Conservation (phyloP, 2,113 vertebrate genomes). For the Chitala chitala region DNA sequence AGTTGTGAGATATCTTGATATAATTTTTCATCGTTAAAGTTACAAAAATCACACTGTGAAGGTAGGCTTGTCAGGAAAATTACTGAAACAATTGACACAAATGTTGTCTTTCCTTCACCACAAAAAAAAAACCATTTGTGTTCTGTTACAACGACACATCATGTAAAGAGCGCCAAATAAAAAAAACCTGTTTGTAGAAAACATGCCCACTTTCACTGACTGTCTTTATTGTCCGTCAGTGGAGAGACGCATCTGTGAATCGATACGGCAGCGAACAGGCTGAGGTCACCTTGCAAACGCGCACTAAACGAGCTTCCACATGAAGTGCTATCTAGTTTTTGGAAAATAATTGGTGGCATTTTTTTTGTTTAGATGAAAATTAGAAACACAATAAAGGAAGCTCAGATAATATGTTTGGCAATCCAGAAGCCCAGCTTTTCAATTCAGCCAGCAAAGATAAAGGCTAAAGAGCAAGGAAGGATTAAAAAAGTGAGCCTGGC, state of each 20-base stretch:
- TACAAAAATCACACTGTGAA: too few relatives aligned
- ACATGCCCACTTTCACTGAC: not conserved
- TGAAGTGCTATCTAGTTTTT: constrained; percentile 26
- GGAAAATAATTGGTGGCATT: constrained; percentile 24
- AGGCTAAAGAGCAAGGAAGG: constrained; percentile 9
- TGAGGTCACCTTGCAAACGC: constrained; percentile 23
- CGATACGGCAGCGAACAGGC: constrained; percentile 16
- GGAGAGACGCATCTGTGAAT: constrained; percentile 18
- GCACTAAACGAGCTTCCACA: constrained; percentile 25
- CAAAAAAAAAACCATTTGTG: too few relatives aligned
- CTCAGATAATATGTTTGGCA: not conserved
- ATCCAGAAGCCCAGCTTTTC: constrained; percentile 17
- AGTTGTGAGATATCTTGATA: too few relatives aligned
- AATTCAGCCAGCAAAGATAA: constrained; percentile 15
- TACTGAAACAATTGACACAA: too few relatives aligned
- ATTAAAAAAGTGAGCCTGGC: not conserved
- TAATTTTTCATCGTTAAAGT: too few relatives aligned
- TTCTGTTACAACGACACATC: too few relatives aligned
- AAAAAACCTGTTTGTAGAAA: not conserved
- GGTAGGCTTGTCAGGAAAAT: too few relatives aligned
- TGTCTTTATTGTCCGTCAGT: not conserved
- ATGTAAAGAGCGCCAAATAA: too few relatives aligned
- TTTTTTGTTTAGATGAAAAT: constrained; percentile 26
- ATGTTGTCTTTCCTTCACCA: too few relatives aligned
- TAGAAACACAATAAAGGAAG: constrained; percentile 27